phyloP scores from a whole-genome alignment of 92 coral and sea anemone genomes.

The Phymanthus crucifer region DNA sequence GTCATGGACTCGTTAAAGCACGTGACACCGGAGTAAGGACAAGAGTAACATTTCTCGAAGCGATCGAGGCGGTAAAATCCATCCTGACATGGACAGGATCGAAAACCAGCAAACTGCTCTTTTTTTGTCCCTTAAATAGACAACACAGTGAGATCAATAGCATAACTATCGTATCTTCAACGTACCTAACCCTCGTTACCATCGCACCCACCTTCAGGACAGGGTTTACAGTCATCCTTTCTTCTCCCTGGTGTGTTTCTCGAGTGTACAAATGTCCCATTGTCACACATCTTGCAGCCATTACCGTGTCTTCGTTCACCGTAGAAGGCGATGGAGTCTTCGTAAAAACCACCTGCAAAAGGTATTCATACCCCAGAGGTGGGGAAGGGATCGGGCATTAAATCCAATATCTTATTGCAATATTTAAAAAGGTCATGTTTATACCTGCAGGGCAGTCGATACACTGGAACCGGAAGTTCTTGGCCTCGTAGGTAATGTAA shows the following conservation, averaged over 20 bases:
- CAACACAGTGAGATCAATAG: neutral
- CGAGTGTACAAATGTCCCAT: neutral
- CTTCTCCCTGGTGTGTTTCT: no score
- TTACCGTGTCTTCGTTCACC: neutral
- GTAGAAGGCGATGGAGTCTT: neutral
- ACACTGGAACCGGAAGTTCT: neutral
- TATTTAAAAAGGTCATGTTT: neutral
- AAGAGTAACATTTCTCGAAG: conserved; percentile 34
- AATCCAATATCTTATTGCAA: neutral
- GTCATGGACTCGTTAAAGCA: conserved; percentile 18
- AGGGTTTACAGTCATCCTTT: no score
- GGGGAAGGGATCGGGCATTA: neutral
- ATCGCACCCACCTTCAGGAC: no score
- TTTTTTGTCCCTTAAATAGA: conserved; percentile 37
- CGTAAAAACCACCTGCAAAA: neutral
- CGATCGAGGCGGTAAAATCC: conserved; percentile 34
- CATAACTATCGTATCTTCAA: no score
- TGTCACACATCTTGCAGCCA: neutral
- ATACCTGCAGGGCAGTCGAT: neutral
- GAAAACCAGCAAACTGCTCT: conserved; percentile 29
- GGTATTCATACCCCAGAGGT: neutral
- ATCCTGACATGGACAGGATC: conserved; percentile 47
- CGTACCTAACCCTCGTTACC: no score
- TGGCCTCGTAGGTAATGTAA: neutral
- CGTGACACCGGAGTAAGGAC: no score